phyloP scores from a whole-genome alignment of 2,113 vertebrate species.

The Phalacrocorax brasilianus region DNA sequence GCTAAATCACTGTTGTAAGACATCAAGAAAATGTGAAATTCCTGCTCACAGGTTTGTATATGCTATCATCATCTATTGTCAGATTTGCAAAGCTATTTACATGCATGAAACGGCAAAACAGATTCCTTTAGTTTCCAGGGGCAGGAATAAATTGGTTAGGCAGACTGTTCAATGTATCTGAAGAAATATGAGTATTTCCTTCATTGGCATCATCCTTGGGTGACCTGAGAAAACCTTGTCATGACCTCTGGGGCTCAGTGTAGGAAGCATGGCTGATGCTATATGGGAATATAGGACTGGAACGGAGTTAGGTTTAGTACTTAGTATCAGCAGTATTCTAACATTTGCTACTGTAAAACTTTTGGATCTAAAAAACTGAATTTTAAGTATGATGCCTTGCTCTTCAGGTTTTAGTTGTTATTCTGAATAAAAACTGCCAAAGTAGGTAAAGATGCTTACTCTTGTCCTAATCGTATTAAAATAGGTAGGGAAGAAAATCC shows the following conservation, averaged over 20 bases:
- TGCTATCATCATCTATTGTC: not conserved
- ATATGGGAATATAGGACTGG: not conserved
- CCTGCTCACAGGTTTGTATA: not conserved
- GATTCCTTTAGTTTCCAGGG: not conserved
- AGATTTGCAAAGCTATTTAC: not conserved
- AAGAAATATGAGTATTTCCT: not conserved
- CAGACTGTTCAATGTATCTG: not conserved
- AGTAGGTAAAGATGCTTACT: not conserved
- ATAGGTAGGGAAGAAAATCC: not conserved
- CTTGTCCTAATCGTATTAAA: not conserved
- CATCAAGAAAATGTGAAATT: not conserved
- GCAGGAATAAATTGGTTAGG: not conserved
- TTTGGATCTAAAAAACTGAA: not conserved
- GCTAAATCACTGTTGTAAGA: not conserved
- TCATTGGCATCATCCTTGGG: not conserved
- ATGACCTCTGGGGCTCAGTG: not conserved
- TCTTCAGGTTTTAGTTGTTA: not conserved
- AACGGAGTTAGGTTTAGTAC: not conserved
- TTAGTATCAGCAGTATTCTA: not conserved
- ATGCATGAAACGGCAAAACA: not conserved
- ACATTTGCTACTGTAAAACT: not conserved
- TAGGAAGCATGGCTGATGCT: not conserved
- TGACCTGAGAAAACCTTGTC: not conserved
- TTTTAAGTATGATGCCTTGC: not conserved
- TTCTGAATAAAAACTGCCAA: not conserved